These are phyloP conservation scores for Lipophrys pholis DNA, from an alignment of 2,113 vertebrate genomes.

Conservation along the genomic window DNA sequence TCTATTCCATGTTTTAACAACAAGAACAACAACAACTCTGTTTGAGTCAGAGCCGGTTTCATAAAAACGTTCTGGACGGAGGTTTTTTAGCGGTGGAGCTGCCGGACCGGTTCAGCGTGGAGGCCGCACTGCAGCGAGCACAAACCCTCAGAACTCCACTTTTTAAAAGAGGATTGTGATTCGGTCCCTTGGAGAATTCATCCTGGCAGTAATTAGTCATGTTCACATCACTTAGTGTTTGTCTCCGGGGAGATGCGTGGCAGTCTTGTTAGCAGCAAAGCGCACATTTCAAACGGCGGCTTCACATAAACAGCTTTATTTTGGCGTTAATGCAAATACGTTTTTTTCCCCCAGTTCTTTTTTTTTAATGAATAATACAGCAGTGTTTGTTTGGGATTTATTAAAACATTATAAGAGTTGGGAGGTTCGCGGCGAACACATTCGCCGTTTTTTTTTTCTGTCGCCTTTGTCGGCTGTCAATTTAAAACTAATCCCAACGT, in stretches of 20 bases:
- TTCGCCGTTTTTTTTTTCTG: too few relatives aligned
- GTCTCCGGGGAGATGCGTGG: conserved; percentile 8
- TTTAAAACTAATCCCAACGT: not conserved
- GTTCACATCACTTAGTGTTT: conserved; percentile 29
- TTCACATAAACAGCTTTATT: conserved; percentile 25
- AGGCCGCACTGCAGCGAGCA: too few relatives aligned
- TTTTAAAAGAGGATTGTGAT: not conserved
- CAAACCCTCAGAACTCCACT: not conserved
- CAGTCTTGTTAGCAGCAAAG: conserved; percentile 17
- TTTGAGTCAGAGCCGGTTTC: too few relatives aligned
- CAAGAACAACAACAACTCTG: too few relatives aligned
- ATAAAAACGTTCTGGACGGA: too few relatives aligned
- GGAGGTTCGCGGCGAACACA: not conserved
- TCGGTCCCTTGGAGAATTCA: not conserved
- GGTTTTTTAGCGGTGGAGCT: too few relatives aligned
- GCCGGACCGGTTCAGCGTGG: too few relatives aligned
- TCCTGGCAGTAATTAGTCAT: conserved; percentile 34
- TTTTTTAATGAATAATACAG: conserved; percentile 1
- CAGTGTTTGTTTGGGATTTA: not conserved
- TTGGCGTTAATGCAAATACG: conserved; percentile 21
- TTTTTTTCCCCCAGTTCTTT: not conserved
- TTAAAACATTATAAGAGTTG: not conserved
- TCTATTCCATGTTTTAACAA: too few relatives aligned
- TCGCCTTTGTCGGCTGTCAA: not conserved
- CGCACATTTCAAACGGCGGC: conserved; percentile 39